These are phyloP conservation scores for Riparia riparia DNA, from an alignment of 2,113 vertebrate genomes.

Conservation along the genomic window DNA sequence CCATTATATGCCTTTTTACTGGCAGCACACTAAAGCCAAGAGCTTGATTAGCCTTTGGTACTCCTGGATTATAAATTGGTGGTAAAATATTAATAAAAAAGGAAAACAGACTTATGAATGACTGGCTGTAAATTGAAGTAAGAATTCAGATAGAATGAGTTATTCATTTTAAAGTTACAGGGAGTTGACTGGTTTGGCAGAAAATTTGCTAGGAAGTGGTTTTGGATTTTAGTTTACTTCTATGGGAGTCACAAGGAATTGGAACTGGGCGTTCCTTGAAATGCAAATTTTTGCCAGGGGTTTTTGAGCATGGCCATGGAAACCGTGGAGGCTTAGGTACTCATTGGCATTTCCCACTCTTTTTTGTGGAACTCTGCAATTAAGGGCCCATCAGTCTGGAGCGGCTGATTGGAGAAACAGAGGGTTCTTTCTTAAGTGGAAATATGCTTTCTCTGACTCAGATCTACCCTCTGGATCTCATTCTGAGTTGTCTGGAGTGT, in stretches of 20 bases:
- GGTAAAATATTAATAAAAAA: constrained; percentile 4
- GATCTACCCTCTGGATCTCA: constrained; percentile 52
- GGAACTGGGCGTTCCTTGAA: constrained; percentile 58
- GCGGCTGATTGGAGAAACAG: constrained; percentile 49
- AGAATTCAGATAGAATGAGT: background rate
- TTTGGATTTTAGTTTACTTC: constrained; percentile 52
- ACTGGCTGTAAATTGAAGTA: background rate
- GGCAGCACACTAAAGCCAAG: background rate
- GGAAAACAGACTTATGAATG: background rate
- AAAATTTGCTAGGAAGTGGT: constrained; percentile 57
- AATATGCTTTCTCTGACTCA: constrained; percentile 58
- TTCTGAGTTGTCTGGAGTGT: constrained; percentile 56
- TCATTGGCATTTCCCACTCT: constrained; percentile 40
- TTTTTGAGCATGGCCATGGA: constrained; percentile 60
- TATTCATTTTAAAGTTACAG: constrained; percentile 18
- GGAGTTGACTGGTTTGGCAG: constrained; percentile 33
- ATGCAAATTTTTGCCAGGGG: constrained; percentile 55
- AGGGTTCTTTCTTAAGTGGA: constrained; percentile 50
- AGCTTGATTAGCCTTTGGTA: background rate
- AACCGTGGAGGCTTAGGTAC: constrained; percentile 43
- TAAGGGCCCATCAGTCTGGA: constrained; percentile 59
- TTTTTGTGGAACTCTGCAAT: constrained; percentile 65
- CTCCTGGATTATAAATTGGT: background rate
- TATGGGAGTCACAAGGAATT: background rate
- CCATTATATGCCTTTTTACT: background rate